A percentile compares a stretch with the other conserved stretches of the same genome.
Evolutionary conservation across 1,140 invertebrate genomes (phyloP).

Genomic region (Aradophagus sp.): DNA sequence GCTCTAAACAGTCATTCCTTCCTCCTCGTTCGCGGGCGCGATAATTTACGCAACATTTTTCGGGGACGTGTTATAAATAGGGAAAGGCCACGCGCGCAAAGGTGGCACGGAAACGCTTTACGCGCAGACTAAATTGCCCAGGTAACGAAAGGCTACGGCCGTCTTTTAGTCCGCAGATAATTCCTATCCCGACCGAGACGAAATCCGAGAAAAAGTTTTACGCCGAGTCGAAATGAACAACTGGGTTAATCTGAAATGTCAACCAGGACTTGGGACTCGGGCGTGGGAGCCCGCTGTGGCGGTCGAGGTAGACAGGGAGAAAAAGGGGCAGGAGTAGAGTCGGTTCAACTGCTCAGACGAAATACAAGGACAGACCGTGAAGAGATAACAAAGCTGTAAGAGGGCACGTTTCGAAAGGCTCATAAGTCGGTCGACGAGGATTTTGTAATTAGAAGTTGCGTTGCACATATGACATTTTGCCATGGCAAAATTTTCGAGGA

Average conservation of each 20-base stretch:
- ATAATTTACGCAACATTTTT: too few species aligned
- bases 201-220: slow-evolving; percentile 42
- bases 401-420: slow-evolving; percentile 58
- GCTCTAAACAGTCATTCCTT: too few species aligned
- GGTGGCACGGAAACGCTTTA: slow-evolving; percentile 45
- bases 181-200: slow-evolving; percentile 32
- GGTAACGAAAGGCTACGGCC: slow-evolving; percentile 23
- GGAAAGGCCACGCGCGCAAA: slow-evolving; percentile 32
- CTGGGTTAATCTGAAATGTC: slow-evolving; percentile 68
- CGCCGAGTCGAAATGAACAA: slow-evolving; percentile 64
- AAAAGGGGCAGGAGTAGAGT: not conserved
- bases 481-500: slow-evolving; percentile 36
- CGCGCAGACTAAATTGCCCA: slow-evolving; percentile 60
- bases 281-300: slow-evolving; percentile 19
- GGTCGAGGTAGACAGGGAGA: slow-evolving; percentile 4
- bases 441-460: slow-evolving; percentile 63
- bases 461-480: slow-evolving; percentile 49
- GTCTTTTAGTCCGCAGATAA: slow-evolving; percentile 36
- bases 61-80: too few species aligned
- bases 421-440: slow-evolving; percentile 60
- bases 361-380: slow-evolving; percentile 38
- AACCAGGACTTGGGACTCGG: slow-evolving; percentile 56
- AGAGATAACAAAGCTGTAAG: slow-evolving; percentile 57
- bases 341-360: slow-evolving; percentile 12
- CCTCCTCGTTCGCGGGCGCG: too few species aligned